Percentiles rank a stretch among this genome's conserved stretches.
Evolutionary conservation across 2,888 invertebrate species (phyloP).

Genomic region (Dysmachus trigonus): DNA sequence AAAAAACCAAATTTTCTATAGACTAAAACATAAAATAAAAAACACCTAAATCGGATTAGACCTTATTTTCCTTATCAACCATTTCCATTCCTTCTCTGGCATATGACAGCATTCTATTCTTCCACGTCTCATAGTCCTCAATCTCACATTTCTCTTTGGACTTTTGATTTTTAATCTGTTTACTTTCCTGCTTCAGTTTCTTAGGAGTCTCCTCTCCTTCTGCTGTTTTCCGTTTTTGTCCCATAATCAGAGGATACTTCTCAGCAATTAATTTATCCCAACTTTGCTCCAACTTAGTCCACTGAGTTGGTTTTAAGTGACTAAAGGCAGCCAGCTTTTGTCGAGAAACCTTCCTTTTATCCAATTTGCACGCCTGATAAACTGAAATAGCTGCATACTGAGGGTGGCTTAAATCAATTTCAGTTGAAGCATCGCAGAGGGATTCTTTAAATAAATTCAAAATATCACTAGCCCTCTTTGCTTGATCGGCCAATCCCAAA

Average conservation of each 20-base stretch:
- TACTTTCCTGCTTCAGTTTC: conserved; percentile 45
- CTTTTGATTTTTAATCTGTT: conserved; percentile 53
- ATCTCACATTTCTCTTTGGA: conserved; percentile 52
- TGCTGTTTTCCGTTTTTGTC: not conserved
- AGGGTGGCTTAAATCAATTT: conserved; percentile 69
- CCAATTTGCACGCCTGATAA: conserved; percentile 71
- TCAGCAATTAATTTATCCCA: conserved; percentile 66
- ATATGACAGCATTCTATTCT: conserved; percentile 66
- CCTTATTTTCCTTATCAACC: not conserved
- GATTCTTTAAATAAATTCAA: conserved; percentile 66
- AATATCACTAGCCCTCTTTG: conserved; percentile 67
- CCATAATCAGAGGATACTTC: not conserved
- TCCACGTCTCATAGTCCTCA: conserved; percentile 73
- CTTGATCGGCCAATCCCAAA: conserved; percentile 65
- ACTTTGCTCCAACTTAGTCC: conserved; percentile 69
- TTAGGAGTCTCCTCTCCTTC: not conserved
- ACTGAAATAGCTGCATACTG: conserved; percentile 74
- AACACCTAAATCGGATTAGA: not conserved
- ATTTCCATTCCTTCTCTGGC: conserved; percentile 56
- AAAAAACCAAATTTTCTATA: not conserved
- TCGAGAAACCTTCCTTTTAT: conserved; percentile 69
- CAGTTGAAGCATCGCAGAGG: conserved; percentile 62
- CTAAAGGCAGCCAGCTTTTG: conserved; percentile 68
- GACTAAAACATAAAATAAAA: no score
- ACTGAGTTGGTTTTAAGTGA: conserved; percentile 69